Conservation (phyloP, 2,113 vertebrate species). For the Periophthalmus modestus region DNA sequence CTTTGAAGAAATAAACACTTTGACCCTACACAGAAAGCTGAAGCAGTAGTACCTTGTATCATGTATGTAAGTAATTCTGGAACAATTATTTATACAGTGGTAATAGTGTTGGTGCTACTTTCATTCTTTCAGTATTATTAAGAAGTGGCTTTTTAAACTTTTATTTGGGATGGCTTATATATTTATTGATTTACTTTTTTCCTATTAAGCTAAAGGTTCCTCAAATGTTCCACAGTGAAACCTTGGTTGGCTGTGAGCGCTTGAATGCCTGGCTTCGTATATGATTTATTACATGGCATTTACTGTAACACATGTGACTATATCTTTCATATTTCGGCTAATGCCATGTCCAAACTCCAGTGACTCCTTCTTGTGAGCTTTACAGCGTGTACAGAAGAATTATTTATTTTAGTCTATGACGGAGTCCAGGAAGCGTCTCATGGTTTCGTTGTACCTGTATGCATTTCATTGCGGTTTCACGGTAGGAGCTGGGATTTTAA, state of each 20-base stretch:
- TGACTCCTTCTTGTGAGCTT: slow-evolving; percentile 40
- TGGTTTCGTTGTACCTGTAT: slow-evolving; percentile 30
- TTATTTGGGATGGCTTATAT: background rate
- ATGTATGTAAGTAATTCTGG: background rate
- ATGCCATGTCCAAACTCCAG: slow-evolving; percentile 19
- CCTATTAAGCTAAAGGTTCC: background rate
- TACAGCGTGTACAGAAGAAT: slow-evolving; percentile 37
- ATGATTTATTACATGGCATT: slow-evolving; percentile 48
- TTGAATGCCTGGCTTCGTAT: slow-evolving; percentile 52
- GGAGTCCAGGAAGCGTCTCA: slow-evolving; percentile 44
- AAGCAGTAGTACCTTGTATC: background rate
- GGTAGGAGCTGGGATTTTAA: slow-evolving; percentile 21
- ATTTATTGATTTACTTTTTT: background rate
- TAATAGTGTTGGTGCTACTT: too few relatives aligned
- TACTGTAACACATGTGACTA: slow-evolving; percentile 43
- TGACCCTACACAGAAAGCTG: too few relatives aligned
- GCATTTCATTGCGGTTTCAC: slow-evolving; percentile 24
- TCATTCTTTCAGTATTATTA: too few relatives aligned
- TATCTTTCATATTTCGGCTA: slow-evolving; percentile 38
- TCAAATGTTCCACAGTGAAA: slow-evolving; percentile 39
- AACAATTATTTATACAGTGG: too few relatives aligned
- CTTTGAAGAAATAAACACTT: too few relatives aligned
- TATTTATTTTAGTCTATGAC: slow-evolving; percentile 50
- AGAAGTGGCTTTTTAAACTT: background rate
- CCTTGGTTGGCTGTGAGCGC: background rate